Evolutionary conservation across 2,113 vertebrate species (phyloP).

Genomic region (Acanthochromis polyacanthus): DNA sequence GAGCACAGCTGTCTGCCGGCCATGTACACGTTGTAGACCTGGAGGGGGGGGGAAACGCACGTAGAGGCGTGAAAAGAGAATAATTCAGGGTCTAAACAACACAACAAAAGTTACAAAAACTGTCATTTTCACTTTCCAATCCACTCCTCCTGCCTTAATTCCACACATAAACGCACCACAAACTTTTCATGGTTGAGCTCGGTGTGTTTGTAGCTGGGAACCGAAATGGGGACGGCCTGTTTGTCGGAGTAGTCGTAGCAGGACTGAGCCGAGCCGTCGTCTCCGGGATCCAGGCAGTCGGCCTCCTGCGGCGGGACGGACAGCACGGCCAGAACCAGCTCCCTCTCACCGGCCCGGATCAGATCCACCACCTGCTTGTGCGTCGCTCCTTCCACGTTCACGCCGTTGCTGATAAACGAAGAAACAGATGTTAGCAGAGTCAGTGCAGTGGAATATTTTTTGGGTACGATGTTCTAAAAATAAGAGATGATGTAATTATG

Average conservation of each 20-base stretch:
- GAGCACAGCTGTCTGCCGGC: conserved; percentile 96
- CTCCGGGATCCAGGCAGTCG: conserved; percentile 91
- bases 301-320: conserved; percentile 94
- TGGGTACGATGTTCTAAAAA: too few relatives aligned
- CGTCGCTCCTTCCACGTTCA: conserved; percentile 96
- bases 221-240: conserved; percentile 96
- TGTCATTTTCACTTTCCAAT: too few relatives aligned
- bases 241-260: conserved; percentile 97
- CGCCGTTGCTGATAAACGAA: conserved; percentile 86
- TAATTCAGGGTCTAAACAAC: background rate
- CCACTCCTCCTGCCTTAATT: too few relatives aligned
- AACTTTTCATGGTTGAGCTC: conserved; percentile 97
- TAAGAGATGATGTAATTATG: too few relatives aligned
- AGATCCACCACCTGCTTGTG: conserved; percentile 99
- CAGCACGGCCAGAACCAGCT: conserved; percentile 92
- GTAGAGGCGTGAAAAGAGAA: background rate
- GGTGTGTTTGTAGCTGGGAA: conserved; percentile 97
- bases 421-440: background rate
- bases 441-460: background rate
- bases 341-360: conserved; percentile 93
- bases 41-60: conserved; percentile 10
- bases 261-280: conserved; percentile 90
- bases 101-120: background rate
- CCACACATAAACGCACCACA: conserved; percentile 87
- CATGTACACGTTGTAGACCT: conserved; percentile 98